Base-by-base conservation (phyloP, 2,888 invertebrate genomes). In the Amblyjoppa fuscipennis region DNA sequence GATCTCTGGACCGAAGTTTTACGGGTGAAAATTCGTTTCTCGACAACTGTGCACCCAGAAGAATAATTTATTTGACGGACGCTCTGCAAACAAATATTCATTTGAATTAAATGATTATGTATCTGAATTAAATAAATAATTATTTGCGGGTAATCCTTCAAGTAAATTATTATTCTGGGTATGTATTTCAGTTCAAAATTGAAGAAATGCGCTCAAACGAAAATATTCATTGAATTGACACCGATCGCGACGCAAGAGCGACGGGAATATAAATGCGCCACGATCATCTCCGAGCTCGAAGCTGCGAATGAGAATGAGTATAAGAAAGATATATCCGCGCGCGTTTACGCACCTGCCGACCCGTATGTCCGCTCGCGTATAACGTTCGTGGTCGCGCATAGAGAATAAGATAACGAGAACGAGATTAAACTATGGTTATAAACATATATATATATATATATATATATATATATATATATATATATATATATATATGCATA, bases 271-370 rank as follows among this genome's bases (percentile, higher is more conserved):
- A 5, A 34, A 31, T 64, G 13, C n/a, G 31, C n/a, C 31, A 34
- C 6, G 64, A 34, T 34, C 64, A 53, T 77, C 68, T 16, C 2
- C 38, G 56, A 53, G 38, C 68, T 41, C 53, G 28, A 53, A 53
- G 11, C 45, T 66, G 38, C 64, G 28, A 73, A 75, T 28, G 38
- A 68, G 31, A 77, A 11, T 9, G 69, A 81, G 77, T 77, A 69
- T 45, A 70, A 64, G 45, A 75, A 61, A n/a, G 45, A 77, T 31
- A 64, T 34, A 64, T 64, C 74, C 53, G 45, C 64, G 73, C 73
- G 81, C 73, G 68, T 70, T 86, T 86, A 84, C 86, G 86, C 81
- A 84, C 86, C 86, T 84, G 81, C 71, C 86, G 81, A 84, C 80
- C 83, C 85, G 84, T 81, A 84, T 81, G 74, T 78, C 74, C 78